Conservation (phyloP, 2,113 vertebrate genomes). For the Otocyon megalotis region DNA sequence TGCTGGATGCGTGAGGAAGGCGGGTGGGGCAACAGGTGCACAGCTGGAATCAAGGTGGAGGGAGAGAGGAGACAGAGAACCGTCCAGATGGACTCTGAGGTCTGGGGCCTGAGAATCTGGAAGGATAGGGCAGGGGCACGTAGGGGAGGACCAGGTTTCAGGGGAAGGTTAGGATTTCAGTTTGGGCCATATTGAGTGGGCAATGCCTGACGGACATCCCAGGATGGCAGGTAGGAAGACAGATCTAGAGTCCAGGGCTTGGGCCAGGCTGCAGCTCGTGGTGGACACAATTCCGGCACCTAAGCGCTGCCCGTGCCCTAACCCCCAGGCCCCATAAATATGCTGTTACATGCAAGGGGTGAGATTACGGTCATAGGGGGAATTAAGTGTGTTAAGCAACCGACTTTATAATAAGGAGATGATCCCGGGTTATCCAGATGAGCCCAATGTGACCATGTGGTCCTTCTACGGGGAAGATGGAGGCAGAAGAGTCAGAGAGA, state of each 20-base stretch:
- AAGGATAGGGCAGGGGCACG: not conserved
- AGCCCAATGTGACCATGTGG: rapidly evolving
- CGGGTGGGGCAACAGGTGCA: not conserved
- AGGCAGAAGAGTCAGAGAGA: not conserved
- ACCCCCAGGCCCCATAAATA: rapidly evolving
- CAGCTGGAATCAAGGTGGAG: too few relatives aligned
- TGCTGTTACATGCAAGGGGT: rapidly evolving
- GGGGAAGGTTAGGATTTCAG: not conserved
- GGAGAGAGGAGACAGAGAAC: not conserved
- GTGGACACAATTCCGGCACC: not conserved
- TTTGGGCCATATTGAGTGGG: not conserved
- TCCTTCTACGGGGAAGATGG: not conserved
- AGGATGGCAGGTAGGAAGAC: too few relatives aligned
- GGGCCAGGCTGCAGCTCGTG: rapidly evolving
- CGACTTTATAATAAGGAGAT: not conserved
- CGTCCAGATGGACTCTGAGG: not conserved
- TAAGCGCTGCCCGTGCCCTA: not conserved
- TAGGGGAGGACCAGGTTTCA: rapidly evolving
- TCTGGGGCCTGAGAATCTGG: not conserved
- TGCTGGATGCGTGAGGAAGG: not conserved
- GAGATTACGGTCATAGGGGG: not conserved
- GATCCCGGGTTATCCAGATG: not conserved
- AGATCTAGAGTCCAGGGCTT: not conserved
- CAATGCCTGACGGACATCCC: rapidly evolving
- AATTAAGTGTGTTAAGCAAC: not conserved